These are phyloP conservation scores for Xiphophorus hellerii DNA, from an alignment of 2,113 vertebrate genomes.

Conservation along the genomic window DNA sequence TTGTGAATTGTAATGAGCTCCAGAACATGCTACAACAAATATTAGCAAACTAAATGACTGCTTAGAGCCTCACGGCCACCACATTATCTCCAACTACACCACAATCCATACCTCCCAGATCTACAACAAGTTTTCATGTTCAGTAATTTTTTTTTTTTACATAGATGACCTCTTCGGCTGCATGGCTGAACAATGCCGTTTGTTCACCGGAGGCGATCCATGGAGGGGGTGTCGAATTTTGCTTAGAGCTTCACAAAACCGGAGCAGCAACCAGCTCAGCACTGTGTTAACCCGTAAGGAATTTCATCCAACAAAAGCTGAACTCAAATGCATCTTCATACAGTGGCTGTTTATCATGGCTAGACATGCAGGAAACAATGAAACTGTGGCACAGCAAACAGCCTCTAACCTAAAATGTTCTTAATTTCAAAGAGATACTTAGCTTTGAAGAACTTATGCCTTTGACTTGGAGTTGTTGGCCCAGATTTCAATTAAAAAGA, in stretches of 20 bases:
- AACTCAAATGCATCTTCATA: slow-evolving; percentile 3
- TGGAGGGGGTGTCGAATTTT: slow-evolving; percentile 31
- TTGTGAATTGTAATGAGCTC: slow-evolving; percentile 26
- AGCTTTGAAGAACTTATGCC: background rate
- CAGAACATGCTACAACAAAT: slow-evolving; percentile 7
- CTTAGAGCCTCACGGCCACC: background rate
- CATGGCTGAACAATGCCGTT: slow-evolving; percentile 4
- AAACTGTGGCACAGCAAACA: background rate
- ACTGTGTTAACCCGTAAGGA: slow-evolving; percentile 6
- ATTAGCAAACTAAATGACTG: slow-evolving; percentile 20
- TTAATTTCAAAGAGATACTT: background rate
- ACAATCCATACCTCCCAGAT: background rate
- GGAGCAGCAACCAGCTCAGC: slow-evolving; percentile 27
- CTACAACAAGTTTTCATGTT: background rate
- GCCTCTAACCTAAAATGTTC: background rate
- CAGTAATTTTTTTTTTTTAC: background rate
- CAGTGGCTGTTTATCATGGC: background rate
- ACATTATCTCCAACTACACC: slow-evolving; percentile 12
- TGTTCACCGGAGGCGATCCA: background rate
- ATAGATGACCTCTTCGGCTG: background rate
- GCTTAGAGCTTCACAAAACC: slow-evolving; percentile 36
- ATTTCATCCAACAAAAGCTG: slow-evolving; percentile 12
- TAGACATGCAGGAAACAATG: background rate
- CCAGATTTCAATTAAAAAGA: background rate
- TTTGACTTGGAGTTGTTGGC: background rate